Evolutionary conservation across 2,797 vertebrate species (phyloP), one percentile per base, ranked within the genome.

Genomic region (Pseudomugil tenellus): DNA sequence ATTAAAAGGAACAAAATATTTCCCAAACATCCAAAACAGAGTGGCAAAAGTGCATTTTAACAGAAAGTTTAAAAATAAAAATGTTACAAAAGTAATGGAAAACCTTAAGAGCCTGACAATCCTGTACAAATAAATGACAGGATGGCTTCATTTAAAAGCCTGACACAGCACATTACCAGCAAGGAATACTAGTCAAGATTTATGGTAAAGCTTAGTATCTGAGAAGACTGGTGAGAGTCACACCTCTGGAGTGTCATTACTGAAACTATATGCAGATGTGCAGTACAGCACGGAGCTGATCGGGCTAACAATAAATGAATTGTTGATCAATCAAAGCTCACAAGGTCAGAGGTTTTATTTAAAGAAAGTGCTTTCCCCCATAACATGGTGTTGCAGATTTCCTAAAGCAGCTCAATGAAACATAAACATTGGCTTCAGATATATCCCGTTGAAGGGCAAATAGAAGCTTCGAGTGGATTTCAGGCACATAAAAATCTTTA

Each of bases 1-100:
- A n/a, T 57, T 58, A 69, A 60, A 74, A 46, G n/a, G 16, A 68
- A 60, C 37, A 58, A 54, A 49, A 75, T 35, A 35, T 53, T 69
- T 65, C 25, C 75, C 46, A 79, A 67, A 65, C 63, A 75, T 31
- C 37, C 58, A 43, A 58, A 76, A 77, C 67, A 68, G 14, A n/a
- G 17, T 35, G 19, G 34, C 19, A 41, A 77, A 83, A 79, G 80
- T 87, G 77, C 75, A 72, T 60, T 84, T 32, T 29, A 58, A 83
- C 70, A 75, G 63, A 10, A 58, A 35, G 23, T 43, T 51, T 35
- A 35, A 63, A 32, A 29, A 6, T 14, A 17, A n/a, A n/a, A n/a
- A n/a, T 49, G 52, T 31, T 37, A 49, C 60, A n/a, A 60, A 34
- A n/a, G 34, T 4, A 57, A 25, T 49, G 3, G 31, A 60, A 62